Base-by-base conservation (phyloP, 2,113 vertebrate genomes). In the Indicator indicator region DNA sequence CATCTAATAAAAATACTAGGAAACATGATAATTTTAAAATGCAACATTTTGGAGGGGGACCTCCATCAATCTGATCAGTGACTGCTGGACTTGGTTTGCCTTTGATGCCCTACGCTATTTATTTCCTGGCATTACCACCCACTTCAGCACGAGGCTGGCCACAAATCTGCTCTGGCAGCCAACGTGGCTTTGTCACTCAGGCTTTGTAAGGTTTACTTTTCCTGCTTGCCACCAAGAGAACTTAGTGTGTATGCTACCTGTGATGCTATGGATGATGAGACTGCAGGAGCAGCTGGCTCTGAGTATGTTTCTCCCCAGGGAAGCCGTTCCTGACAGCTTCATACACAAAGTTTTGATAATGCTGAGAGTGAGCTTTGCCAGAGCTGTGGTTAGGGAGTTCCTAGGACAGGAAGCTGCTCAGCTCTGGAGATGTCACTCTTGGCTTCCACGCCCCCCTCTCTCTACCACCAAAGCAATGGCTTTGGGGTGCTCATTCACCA, bases 371-470 rank as follows among this genome's bases (percentile, higher is more conserved):
- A 55, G 69, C 87, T 91, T n/a, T 89, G 84, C 56, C 77, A 71
- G 46, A n/a, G 40, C 40, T 4, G 1, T 54, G 64, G 21, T 1
- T 69, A 56, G 38, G n/a, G 46, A 70, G 62, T 4, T 78, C 30
- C 48, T 5, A 6, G 62, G 26, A 68, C 1, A 16, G 50, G 83
- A 76, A 79, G 24, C 30, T 0, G 20, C 38, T 90, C 3, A 1
- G 46, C 60, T 32, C 38, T 0, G 0, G 19, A 33, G 36, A 59
- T 0, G 1, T 40, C 4, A 6, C 69, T 16, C 58, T 55, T 2
- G 2, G 42, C 27, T 80, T 11, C 36, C 48, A 28, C 0, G 0
- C 17, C 28, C 59, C 1, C 0, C 33, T 67, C 1, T 0, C 42
- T 16, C 15, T 2, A 18, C 16, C 3, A 1, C n/a, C 52, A 54